Evolutionary conservation across 1,140 invertebrate species (phyloP), one percentile per base, ranked within the genome.

Genomic region (Streblospio benedicti): DNA sequence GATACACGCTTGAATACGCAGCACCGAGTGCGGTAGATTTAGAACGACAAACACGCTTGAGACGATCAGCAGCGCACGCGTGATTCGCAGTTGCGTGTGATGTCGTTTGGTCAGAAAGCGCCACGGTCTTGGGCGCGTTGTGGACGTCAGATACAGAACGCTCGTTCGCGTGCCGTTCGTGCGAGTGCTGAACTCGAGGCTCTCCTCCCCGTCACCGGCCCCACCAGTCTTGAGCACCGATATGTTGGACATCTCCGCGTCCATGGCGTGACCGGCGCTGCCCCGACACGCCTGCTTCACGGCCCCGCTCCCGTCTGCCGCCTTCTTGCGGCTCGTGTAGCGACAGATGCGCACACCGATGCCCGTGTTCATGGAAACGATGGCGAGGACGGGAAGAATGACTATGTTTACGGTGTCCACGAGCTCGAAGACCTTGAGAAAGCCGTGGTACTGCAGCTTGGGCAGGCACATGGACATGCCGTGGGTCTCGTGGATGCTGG

Each of bases 21-120:
- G 67, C 49, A 59, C 58, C 65, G 73, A 73, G 31, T 67, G 63
- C 0, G 88, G 88, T 23, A 89, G 72, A 76, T 91, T 90, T 23
- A 90, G 79, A 41, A 82, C 78, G 0, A 90, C 82, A 71, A 89
- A 91, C 0, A 87, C 85, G 1, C 84, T 85, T 0, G 87, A 90
- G 18, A 90, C 86, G 32, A 89, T 75, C 0, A 91, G 79, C 12
- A 91, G 79, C 83, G 89, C 89, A 71, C 87, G 85, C 2, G 87
- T 90, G 23, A 90, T 83, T 67, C 85, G 86, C 4, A 80, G 75
- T 67, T 86, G 84, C 25, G 84, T 83, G 23, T 81, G 67, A 20
- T 57, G 60, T 9, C 54, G 54, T 28, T 38, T 55, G 16, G 58
- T 60, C 20, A 25, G 28, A 5, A 60, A 25, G 23, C 58, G 25